A percentile compares a stretch with the other conserved stretches of the same genome.
These are phyloP conservation scores for Plectrocnemia conspersa DNA, from an alignment of 1,140 invertebrate genomes.

Conservation along the genomic window DNA sequence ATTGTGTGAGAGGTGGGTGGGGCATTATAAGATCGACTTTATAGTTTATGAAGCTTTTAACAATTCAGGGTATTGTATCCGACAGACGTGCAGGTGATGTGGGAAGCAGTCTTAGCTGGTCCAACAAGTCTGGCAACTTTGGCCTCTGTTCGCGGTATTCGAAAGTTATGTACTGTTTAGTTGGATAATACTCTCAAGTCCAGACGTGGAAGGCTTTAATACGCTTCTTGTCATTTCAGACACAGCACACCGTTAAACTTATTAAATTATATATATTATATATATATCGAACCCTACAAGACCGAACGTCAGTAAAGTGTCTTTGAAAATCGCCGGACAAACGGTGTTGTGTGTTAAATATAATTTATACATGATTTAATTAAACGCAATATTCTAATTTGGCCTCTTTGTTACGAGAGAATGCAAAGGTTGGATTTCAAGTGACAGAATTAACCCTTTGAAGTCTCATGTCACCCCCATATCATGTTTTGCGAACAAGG, in stretches of 20 bases:
- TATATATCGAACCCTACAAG: background rate
- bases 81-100: constrained; percentile 14
- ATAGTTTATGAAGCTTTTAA: background rate
- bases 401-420: background rate
- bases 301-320: background rate
- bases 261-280: background rate
- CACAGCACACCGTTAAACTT: background rate
- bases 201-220: constrained; percentile 29
- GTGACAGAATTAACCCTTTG: constrained; percentile 33
- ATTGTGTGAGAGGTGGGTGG: too few relatives aligned
- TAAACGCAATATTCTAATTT: background rate
- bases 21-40: background rate
- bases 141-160: constrained; percentile 18
- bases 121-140: constrained; percentile 22
- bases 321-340: background rate
- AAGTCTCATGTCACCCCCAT: constrained; percentile 28
- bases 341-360: background rate
- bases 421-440: constrained; percentile 27
- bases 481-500: constrained; percentile 9
- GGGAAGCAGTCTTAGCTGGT: constrained; percentile 26
- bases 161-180: constrained; percentile 26
- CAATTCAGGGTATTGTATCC: constrained; percentile 15
- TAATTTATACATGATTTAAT: constrained; percentile 4
- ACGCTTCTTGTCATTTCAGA: constrained; percentile 15
- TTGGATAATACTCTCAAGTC: constrained; percentile 25